phyloP scores from a whole-genome alignment of 1,140 invertebrate genomes.

The Solenopsis fugax region DNA sequence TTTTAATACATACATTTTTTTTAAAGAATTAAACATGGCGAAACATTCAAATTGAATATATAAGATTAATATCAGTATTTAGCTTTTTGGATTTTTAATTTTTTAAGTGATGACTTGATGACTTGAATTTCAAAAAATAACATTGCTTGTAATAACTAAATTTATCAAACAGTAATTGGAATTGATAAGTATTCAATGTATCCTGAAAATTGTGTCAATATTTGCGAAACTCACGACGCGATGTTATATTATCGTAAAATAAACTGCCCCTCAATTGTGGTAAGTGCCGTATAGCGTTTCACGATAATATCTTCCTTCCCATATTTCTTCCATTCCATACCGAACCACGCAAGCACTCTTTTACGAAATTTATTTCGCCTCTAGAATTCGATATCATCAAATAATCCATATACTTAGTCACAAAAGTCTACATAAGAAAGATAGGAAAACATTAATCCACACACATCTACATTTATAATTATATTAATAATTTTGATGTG shows the following conservation, averaged over 20 bases:
- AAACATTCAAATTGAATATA: not conserved
- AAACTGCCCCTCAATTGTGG: slow-evolving; percentile 51
- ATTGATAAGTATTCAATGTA: slow-evolving; percentile 34
- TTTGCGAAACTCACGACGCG: slow-evolving; percentile 20
- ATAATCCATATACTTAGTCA: not conserved
- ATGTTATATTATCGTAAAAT: slow-evolving; percentile 59
- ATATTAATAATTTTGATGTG: not conserved
- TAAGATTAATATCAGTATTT: not conserved
- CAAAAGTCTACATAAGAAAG: slow-evolving; percentile 20
- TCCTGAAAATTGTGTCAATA: slow-evolving; percentile 46
- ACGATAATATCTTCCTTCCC: slow-evolving; percentile 49
- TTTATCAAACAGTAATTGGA: slow-evolving; percentile 15
- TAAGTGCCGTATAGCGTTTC: slow-evolving; percentile 52
- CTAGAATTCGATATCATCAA: slow-evolving; percentile 43
- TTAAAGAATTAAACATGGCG: not conserved
- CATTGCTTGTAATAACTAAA: not conserved
- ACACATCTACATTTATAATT: not conserved
- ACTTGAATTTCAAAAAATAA: not conserved
- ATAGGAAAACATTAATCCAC: slow-evolving; percentile 19
- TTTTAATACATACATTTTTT: not conserved
- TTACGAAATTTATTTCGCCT: slow-evolving; percentile 47
- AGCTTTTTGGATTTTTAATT: not conserved
- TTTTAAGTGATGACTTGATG: not conserved
- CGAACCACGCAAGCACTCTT: slow-evolving; percentile 30
- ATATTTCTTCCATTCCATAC: slow-evolving; percentile 52